phyloP scores from a whole-genome alignment of 2,888 invertebrate genomes.

The Apodemia mormo region DNA sequence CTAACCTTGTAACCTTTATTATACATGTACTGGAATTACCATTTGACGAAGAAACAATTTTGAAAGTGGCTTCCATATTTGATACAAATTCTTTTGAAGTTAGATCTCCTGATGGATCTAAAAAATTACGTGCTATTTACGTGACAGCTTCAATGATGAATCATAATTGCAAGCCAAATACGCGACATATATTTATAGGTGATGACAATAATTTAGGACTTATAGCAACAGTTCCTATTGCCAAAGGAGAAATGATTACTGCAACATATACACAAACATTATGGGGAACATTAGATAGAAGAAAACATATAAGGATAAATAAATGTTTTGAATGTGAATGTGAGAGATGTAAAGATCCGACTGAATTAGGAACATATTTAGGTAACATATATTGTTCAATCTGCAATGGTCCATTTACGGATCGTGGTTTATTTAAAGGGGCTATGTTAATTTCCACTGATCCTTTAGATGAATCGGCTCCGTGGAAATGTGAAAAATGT shows the following conservation, averaged over 20 bases:
- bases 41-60: slow-evolving; percentile 80
- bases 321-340: slow-evolving; percentile 88
- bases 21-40: slow-evolving; percentile 80
- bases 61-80: slow-evolving; percentile 84
- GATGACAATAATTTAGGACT: slow-evolving; percentile 83
- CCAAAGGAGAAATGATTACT: slow-evolving; percentile 85
- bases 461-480: slow-evolving; percentile 80
- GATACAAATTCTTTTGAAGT: slow-evolving; percentile 88
- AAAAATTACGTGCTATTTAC: slow-evolving; percentile 84
- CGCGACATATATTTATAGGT: slow-evolving; percentile 84
- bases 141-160: slow-evolving; percentile 85
- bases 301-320: slow-evolving; percentile 80
- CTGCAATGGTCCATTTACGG: slow-evolving; percentile 75
- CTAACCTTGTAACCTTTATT: slow-evolving; percentile 84
- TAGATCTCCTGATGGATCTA: slow-evolving; percentile 71
- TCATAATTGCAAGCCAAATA: slow-evolving; percentile 88
- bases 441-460: slow-evolving; percentile 82
- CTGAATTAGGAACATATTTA: slow-evolving; percentile 84
- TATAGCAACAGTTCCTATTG: slow-evolving; percentile 84
- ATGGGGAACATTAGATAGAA: slow-evolving; percentile 85
- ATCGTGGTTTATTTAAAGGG: slow-evolving; percentile 44
- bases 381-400: slow-evolving; percentile 85
- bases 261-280: slow-evolving; percentile 87
- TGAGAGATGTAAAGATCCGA: slow-evolving; percentile 85
- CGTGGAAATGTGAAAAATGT: slow-evolving; percentile 86